A percentile compares a stretch with the other conserved stretches of the same genome.
Evolutionary conservation across 2,797 vertebrate genomes (phyloP).

Genomic region (Meriones psammophilus): DNA sequence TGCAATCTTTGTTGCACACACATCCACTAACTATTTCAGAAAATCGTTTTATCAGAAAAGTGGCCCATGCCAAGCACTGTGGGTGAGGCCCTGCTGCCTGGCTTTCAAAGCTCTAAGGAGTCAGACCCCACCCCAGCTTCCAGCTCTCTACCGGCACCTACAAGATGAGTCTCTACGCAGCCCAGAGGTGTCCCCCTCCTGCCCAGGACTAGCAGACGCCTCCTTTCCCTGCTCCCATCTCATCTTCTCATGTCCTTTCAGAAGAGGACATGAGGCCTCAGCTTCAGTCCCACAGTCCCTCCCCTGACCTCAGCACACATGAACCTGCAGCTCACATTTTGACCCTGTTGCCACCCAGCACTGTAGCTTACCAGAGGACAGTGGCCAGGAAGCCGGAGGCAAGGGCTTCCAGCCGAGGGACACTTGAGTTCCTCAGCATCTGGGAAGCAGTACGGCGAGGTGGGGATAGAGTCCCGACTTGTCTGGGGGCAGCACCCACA

Average conservation of each 20-base stretch:
- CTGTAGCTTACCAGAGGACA: background rate
- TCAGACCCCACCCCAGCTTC: background rate
- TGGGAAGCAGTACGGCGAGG: background rate
- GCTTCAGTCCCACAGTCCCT: rapidly evolving
- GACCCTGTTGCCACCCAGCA: background rate
- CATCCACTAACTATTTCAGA: background rate
- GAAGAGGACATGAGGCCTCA: background rate
- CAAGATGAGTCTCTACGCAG: background rate
- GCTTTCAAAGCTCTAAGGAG: background rate
- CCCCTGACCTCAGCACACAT: rapidly evolving
- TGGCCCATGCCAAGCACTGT: background rate
- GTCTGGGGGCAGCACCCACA: background rate
- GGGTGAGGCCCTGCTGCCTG: background rate
- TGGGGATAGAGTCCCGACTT: background rate
- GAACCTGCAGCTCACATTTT: background rate
- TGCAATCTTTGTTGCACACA: background rate
- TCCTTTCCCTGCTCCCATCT: background rate
- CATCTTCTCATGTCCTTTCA: background rate
- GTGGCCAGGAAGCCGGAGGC: background rate
- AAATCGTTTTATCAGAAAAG: background rate
- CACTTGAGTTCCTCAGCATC: no score
- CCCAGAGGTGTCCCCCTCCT: background rate
- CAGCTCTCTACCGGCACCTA: background rate
- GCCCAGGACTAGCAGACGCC: background rate
- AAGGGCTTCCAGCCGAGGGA: background rate